Evolutionary conservation across 2,888 invertebrate genomes (phyloP), one percentile per base, ranked within the genome.

Genomic region (Dynastes hyllus): DNA sequence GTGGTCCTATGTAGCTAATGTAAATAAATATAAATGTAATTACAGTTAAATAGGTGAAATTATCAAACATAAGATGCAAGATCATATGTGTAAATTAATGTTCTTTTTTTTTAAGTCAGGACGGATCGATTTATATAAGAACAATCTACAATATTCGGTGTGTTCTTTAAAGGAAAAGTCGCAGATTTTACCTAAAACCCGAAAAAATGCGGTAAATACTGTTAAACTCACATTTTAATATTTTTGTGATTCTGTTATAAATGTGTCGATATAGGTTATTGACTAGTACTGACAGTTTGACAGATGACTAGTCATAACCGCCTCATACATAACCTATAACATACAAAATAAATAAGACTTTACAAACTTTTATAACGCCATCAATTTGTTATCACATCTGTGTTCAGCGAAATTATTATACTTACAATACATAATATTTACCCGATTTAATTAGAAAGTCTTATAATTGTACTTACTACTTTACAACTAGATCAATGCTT

Each of bases 21-120:
- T 65, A 76, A 65, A 65, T 76, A 58, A 76, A 65, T 45, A 55
- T 37, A 37, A 37, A 5, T 29, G 29, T 69, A 69, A 51, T 22
- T 69, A 69, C 27, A 11, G 29, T 69, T 69, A 6, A 45, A 58
- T 63, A 63, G 63, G 27, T 29, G 22, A 63, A 63, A 27, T 61
- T 61, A 61, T 61, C 61, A 22, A 22, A 29, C 11, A 32, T 32
- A 63, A 63, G 55, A 55, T 55, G 8, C 55, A 55, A 22, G 55
- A 45, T 6, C 11, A 11, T 40, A 51, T 51, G 51, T 69, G 69
- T 69, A 69, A 6, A 51, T 69, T 50, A 69, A 69, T 69, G 69
- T 27, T 37, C 51, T 50, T 69, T 50, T 37, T 69, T 50, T 69
- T 50, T 29, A 69, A 69, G 13, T 51, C 69, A 55, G 55, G 22